Evolutionary conservation across 1,140 invertebrate genomes (phyloP).

Genomic region (Cotesia chilonis): DNA sequence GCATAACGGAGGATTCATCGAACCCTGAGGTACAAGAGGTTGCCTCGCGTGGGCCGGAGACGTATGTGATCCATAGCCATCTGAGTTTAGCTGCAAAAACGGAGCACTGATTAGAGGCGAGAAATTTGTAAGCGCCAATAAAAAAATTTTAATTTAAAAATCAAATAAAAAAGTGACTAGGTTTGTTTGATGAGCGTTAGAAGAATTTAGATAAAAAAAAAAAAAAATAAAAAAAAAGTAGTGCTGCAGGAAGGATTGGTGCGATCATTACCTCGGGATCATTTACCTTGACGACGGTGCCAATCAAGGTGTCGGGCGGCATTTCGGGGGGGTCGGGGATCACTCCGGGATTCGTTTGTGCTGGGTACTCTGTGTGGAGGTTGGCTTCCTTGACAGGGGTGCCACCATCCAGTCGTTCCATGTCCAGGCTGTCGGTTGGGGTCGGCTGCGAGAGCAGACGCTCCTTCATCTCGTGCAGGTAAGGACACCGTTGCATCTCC

Average conservation of each 20-base stretch:
- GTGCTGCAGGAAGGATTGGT: conserved; percentile 33
- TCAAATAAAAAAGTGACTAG: too few species aligned
- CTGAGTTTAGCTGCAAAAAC: conserved; percentile 74
- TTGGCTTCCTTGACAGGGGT: conserved; percentile 64
- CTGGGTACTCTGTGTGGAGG: conserved; percentile 64
- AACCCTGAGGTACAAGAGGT: conserved; percentile 72
- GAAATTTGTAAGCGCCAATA: neutral
- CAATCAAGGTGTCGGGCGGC: conserved; percentile 74
- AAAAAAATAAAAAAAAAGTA: neutral
- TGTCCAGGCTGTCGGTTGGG: conserved; percentile 65
- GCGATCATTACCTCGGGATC: conserved; percentile 39
- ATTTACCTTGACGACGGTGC: conserved; percentile 84
- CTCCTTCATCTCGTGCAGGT: conserved; percentile 91
- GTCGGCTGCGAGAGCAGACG: conserved; percentile 77
- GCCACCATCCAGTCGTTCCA: conserved; percentile 64
- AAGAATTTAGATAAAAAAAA: too few species aligned
- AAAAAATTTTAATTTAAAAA: too few species aligned
- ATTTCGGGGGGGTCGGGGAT: conserved; percentile 71
- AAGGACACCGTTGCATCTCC: conserved; percentile 86
- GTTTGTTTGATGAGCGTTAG: too few species aligned
- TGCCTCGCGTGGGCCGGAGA: conserved; percentile 79
- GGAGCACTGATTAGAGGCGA: neutral
- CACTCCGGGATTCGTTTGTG: conserved; percentile 64
- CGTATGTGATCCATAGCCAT: conserved; percentile 84
- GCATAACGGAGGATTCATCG: conserved; percentile 66